These are phyloP conservation scores for Lates calcarifer DNA, from an alignment of 2,113 vertebrate species.

Conservation along the genomic window DNA sequence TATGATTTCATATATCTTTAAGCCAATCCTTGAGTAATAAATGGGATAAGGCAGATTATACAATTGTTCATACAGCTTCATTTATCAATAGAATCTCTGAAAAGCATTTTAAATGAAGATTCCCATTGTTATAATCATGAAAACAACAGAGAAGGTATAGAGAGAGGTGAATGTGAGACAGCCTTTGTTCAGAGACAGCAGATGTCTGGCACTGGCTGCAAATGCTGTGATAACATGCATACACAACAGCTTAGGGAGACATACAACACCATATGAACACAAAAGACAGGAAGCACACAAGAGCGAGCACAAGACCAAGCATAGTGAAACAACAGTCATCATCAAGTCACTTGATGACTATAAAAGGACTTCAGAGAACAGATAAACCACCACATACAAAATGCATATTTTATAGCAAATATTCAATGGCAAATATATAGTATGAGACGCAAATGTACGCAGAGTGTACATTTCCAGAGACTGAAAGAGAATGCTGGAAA, in stretches of 20 bases:
- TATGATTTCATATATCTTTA: neutral
- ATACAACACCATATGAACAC: constrained; percentile 53
- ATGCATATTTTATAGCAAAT: constrained; percentile 37
- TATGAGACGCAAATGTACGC: constrained; percentile 66
- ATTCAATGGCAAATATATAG: constrained; percentile 26
- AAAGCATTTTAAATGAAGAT: constrained; percentile 3
- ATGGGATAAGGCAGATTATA: neutral
- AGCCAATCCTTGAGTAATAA: neutral
- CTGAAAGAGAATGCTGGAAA: constrained; percentile 44
- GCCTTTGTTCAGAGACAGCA: constrained; percentile 25
- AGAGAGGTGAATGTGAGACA: constrained; percentile 28
- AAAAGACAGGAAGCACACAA: constrained; percentile 42
- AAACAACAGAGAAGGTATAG: constrained; percentile 23
- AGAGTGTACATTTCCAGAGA: constrained; percentile 54
- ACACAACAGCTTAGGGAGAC: constrained; percentile 45
- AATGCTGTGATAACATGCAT: constrained; percentile 59
- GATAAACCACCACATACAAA: constrained; percentile 19
- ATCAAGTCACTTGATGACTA: constrained; percentile 51
- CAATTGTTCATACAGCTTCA: neutral
- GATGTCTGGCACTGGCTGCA: constrained; percentile 38
- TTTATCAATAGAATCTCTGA: neutral
- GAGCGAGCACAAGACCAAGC: constrained; percentile 38
- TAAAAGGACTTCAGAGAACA: constrained; percentile 19
- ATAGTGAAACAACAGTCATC: constrained; percentile 36
- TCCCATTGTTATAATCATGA: neutral